Base-by-base conservation (phyloP, 2,797 vertebrate species). In the Geotrypetes seraphini region DNA sequence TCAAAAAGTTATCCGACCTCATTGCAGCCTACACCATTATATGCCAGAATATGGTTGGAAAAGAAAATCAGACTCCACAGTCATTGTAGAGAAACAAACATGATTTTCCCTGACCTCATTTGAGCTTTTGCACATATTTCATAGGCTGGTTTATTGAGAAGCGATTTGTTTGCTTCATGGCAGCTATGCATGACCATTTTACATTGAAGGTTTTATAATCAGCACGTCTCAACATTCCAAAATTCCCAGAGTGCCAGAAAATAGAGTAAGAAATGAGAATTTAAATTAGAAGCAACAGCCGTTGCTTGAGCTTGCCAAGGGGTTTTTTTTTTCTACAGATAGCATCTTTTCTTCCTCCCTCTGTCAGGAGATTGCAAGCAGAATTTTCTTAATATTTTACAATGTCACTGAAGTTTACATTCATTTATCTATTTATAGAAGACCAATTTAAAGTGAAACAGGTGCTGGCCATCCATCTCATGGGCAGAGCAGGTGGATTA, bases 181-280 rank as follows among this genome's bases (percentile, higher is more conserved):
- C 56, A 63, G 71, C 54, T 61, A 51, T 63, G 47, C 67, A 28
- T 57, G 58, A 66, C 61, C 43, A 32, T 63, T 71, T 57, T 56
- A 63, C 69, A 60, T 65, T 70, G 40, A 18, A 43, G 42, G 51
- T 49, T 70, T 68, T 59, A 55, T 56, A 66, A 60, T 53, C 44
- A 61, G 71, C 75, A 67, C 43, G 58, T 67, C 62, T 70, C 41
- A 41, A 59, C 75, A 81, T 79, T 81, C 76, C 71, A 73, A 40
- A 73, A 71, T 69, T 75, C 72, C 71, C 74, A 66, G 68, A 69
- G 69, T 37, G 65, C 62, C 69, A 79, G 64, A 70, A 71, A 75
- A 81, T 82, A 83, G 78, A 76, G 64, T 58, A 70, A 73, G 62
- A 75, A 73, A 66, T 56, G 56, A 69, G 60, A 56, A 59, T 75